Base-by-base conservation (phyloP, 2,888 invertebrate species). In the Napeogenes inachia region DNA sequence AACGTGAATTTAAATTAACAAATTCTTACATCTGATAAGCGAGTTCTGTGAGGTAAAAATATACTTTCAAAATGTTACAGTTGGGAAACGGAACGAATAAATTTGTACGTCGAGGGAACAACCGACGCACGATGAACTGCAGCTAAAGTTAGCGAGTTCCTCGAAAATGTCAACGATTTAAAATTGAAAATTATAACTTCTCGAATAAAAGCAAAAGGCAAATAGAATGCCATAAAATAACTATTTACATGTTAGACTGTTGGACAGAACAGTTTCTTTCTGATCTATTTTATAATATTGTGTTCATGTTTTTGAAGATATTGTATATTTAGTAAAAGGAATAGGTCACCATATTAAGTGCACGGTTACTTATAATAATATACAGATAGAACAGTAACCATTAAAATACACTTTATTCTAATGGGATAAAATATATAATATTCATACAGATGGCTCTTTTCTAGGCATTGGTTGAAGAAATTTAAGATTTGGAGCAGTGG, bases 11-110 rank as follows among this genome's bases (percentile, higher is more conserved):
- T 66, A 59, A 59, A 66, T 61, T 63, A 65, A 61, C 60, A 63
- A 66, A 63, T 66, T 61, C 61, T 61, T 66, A 63, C 65, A 63
- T 55, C 61, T 61, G 61, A 65, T 59, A 61, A 63, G 59, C 59
- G 57, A 66, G 61, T 61, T 63, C 57, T 47, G 30, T 47, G 59
- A 66, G 56, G 61, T 63, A 59, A 61, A 65, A 66, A 66, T 66
- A 63, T 63, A 61, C 59, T 61, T 61, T 61, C 53, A 57, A 59
- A 63, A 63, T 30, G 61, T 61, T 63, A 61, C 65, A 56, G 65
- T 58, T 61, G 66, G 61, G 56, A 45, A 59, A 61, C 59, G 61
- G 61, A 64, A 64, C 54, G 64, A 66, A 64, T 64, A 66, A 66
- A 63, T 66, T 66, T 64, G 60, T 61, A 64, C 61, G 61, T 56